phyloP scores from a whole-genome alignment of 2,797 vertebrate species.

The Gouania willdenowi region DNA sequence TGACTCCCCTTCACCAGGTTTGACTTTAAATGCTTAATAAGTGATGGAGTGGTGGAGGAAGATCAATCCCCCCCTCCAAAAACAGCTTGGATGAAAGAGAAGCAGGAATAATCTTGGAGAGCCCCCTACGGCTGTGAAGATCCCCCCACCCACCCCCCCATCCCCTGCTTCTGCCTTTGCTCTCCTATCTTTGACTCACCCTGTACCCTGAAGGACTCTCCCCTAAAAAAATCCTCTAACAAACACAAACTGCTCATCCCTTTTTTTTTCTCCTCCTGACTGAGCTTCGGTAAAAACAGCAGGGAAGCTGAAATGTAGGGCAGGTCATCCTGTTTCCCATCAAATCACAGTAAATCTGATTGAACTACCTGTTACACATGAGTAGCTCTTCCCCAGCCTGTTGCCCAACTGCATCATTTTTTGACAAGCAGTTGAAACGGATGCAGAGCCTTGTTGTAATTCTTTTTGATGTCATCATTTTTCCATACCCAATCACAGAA shows the following conservation, averaged over 20 bases:
- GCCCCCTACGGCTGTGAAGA: constrained; percentile 52
- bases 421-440: constrained; percentile 28
- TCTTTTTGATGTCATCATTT: constrained; percentile 22
- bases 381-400: no score
- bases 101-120: constrained; percentile 57
- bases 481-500: constrained; percentile 1
- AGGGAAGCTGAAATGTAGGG: constrained; percentile 36
- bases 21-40: constrained; percentile 63
- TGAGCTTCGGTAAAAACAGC: constrained; percentile 18
- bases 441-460: background rate
- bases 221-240: constrained; percentile 12
- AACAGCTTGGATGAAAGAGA: constrained; percentile 60
- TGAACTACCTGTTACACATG: constrained; percentile 48
- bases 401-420: constrained; percentile 19
- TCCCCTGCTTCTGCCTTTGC: constrained; percentile 27
- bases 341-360: constrained; percentile 38
- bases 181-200: constrained; percentile 31
- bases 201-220: constrained; percentile 47
- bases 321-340: constrained; percentile 34
- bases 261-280: constrained; percentile 4
- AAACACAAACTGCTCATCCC: constrained; percentile 1
- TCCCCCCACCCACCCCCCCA: constrained; percentile 37
- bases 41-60: constrained; percentile 53
- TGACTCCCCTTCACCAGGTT: constrained; percentile 28
- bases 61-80: constrained; percentile 38